Conservation (phyloP, 2,797 vertebrate genomes). For the Etheostoma nigrum region DNA sequence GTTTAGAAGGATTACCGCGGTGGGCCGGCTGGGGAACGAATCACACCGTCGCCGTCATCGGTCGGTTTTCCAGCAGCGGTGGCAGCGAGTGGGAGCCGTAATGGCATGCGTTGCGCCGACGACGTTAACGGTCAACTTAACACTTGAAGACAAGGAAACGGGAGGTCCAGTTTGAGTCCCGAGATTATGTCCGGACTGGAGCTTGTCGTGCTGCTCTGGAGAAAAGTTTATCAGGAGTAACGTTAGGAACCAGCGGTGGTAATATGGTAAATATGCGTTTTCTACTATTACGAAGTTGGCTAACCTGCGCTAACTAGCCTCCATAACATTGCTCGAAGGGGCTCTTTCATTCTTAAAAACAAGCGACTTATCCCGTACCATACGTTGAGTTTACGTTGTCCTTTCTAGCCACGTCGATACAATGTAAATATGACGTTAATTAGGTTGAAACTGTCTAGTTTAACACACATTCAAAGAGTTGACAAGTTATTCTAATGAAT, state of each 20-base stretch:
- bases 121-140: constrained; percentile 16
- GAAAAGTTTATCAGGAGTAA: constrained; percentile 80
- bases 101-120: constrained; percentile 32
- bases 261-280: constrained; percentile 80
- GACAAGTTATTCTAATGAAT: background rate
- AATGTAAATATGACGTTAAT: background rate
- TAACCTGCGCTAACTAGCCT: constrained; percentile 9
- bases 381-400: background rate
- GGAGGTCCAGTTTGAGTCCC: constrained; percentile 30
- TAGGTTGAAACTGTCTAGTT: background rate
- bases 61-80: constrained; percentile 21
- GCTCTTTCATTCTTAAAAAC: background rate
- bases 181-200: constrained; percentile 76
- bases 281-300: background rate
- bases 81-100: background rate
- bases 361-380: background rate
- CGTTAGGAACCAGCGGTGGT: constrained; percentile 49
- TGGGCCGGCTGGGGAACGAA: constrained; percentile 1
- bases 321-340: background rate
- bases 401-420: constrained; percentile 7
- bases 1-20: constrained; percentile 44
- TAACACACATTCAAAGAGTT: background rate
- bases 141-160: background rate
- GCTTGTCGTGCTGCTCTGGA: constrained; percentile 48
- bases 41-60: background rate